A percentile compares a stretch with the other conserved stretches of the same genome.
Evolutionary conservation across 37 sponge, comb jelly and placozoan genomes (phyloP).

Genomic region (Oopsacas minuta): DNA sequence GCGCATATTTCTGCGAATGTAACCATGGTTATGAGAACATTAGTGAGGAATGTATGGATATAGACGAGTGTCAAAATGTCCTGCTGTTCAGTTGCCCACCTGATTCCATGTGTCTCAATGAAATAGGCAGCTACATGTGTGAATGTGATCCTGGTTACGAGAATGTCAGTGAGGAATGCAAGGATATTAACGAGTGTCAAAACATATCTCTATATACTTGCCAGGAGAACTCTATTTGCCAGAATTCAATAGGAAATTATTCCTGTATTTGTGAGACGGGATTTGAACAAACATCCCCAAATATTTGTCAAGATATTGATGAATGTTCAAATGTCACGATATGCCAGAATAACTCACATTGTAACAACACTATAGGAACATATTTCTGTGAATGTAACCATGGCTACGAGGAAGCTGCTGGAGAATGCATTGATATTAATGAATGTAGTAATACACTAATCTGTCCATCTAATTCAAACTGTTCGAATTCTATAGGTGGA

Average conservation of each 20-base stretch:
- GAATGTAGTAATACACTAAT: neutral
- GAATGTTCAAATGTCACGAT: neutral
- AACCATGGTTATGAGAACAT: neutral
- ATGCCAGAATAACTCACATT: neutral
- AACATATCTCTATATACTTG: neutral
- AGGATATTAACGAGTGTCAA: neutral
- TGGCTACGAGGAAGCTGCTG: neutral
- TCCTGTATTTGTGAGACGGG: neutral
- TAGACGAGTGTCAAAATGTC: neutral
- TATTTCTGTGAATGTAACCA: neutral
- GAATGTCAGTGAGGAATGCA: neutral
- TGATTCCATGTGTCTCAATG: neutral
- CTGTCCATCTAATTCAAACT: neutral
- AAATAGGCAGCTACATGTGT: neutral
- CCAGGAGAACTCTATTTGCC: neutral
- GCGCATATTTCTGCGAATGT: neutral
- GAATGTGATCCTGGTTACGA: neutral
- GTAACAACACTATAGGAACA: neutral
- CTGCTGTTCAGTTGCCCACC: neutral
- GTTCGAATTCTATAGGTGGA: neutral
- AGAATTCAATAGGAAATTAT: neutral
- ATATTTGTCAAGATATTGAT: neutral
- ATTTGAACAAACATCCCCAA: neutral
- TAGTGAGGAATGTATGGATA: neutral
- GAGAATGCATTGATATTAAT: neutral